Evolutionary conservation across 2,797 vertebrate genomes (phyloP), one percentile per base, ranked within the genome.

Genomic region (Hipposideros larvatus): DNA sequence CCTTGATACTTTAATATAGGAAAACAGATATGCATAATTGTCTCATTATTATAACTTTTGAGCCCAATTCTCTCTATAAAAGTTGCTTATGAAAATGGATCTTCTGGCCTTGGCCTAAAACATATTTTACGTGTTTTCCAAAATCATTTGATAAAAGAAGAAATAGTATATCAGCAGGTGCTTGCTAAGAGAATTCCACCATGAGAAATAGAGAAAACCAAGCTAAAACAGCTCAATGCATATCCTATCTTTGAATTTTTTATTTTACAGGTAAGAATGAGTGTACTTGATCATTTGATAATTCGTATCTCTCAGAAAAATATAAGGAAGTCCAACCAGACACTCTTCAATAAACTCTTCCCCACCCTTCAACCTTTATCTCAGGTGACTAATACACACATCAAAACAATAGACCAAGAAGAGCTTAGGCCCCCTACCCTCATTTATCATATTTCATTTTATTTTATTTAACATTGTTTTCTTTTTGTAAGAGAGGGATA

Each of bases 391-490:
- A 75, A 71, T n/a, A 53, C 13, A 73, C 55, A 37, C 26, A 70
- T 19, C 19, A 43, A 84, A 84, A 84, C 57, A 91, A 13, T 26
- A 53, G 34, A 18, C 37, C 59, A 41, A 68, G 24, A 37, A 46
- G 31, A 96, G 41, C 3, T 68, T 34, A 31, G 21, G 11, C 15
- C 13, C 7, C 2, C 59, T 31, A 37, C 2, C 34, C 31, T 41
- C 24, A 51, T 78, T 95, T 57, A 78, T 21, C 18, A 86, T 90
- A 31, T 80, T 51, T 88, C 63, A 70, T 68, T 59, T 68, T 55
- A 85, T 65, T 68, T 57, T 55, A 85, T 65, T 68, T 57, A 85
- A 84, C 14, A 74, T 79, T 84, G 11, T 68, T 87, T 92, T 87
- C 10, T 89, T 57, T 93, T 71, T 19, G 22, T 63, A 16, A 65